phyloP scores from a whole-genome alignment of 2,113 vertebrate genomes.

The Daphoenositta chrysoptera region DNA sequence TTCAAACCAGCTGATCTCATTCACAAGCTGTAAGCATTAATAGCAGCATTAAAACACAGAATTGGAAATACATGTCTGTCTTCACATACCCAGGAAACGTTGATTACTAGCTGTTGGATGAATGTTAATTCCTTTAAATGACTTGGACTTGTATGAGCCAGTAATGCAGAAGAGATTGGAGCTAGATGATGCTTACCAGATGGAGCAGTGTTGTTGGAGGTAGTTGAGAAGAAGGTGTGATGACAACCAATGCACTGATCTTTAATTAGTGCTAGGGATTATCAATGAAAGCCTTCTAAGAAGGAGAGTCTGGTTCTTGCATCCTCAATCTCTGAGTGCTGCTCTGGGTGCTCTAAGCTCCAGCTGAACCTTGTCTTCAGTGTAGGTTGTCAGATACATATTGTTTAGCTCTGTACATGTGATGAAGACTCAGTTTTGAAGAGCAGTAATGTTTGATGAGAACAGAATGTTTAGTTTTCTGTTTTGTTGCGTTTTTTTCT shows the following conservation, averaged over 20 bases:
- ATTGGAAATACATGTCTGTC: background rate
- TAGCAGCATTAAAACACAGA: background rate
- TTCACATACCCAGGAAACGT: background rate
- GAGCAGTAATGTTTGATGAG: background rate
- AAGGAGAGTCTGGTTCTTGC: background rate
- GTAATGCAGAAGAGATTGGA: background rate
- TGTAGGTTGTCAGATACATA: background rate
- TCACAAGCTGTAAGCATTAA: background rate
- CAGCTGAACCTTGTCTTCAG: background rate
- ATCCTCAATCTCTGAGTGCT: background rate
- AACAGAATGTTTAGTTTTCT: background rate
- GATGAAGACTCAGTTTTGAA: background rate
- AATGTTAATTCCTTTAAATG: background rate
- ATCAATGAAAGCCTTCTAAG: background rate
- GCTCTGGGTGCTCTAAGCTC: background rate
- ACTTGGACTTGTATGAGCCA: background rate
- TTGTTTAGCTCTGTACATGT: background rate
- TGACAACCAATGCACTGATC: background rate
- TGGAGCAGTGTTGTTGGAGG: background rate
- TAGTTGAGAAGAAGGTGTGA: background rate
- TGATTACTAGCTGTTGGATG: background rate
- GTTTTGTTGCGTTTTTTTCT: background rate
- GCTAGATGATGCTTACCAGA: background rate
- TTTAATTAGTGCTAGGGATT: background rate
- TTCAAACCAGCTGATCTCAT: background rate